These are phyloP conservation scores for Bergia sp. DNA, from an alignment of 92 coral and sea anemone species.

Conservation along the genomic window DNA sequence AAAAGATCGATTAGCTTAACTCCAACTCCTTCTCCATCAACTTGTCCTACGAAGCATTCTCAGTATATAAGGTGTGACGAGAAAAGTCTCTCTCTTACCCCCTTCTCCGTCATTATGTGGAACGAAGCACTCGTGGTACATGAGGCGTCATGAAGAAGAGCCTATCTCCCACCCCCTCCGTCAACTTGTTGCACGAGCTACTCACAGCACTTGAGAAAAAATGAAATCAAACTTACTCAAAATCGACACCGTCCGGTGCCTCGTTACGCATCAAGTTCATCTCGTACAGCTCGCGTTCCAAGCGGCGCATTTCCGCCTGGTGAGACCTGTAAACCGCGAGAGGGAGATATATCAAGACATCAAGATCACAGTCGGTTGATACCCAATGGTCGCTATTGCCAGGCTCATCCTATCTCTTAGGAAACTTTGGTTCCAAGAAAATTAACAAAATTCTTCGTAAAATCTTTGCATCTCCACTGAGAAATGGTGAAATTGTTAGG, in stretches of 20 bases:
- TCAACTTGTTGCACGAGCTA: background rate
- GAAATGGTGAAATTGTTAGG: too few relatives aligned
- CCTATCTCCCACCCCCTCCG: background rate
- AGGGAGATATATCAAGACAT: background rate
- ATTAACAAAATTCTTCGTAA: too few relatives aligned
- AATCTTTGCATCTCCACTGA: too few relatives aligned
- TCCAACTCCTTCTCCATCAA: background rate
- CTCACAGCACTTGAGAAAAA: background rate
- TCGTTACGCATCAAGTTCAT: slow-evolving; percentile 76
- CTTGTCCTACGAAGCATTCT: background rate
- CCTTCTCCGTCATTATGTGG: slow-evolving; percentile 8
- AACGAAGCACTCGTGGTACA: background rate
- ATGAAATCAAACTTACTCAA: slow-evolving; percentile 34
- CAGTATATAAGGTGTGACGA: background rate
- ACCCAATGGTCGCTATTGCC: background rate
- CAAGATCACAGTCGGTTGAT: background rate
- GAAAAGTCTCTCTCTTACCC: background rate
- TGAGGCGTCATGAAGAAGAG: background rate
- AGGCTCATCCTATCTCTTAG: background rate
- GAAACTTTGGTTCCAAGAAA: background rate
- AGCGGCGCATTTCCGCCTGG: slow-evolving; percentile 79
- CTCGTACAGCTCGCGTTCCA: slow-evolving; percentile 83
- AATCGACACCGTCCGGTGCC: slow-evolving; percentile 69
- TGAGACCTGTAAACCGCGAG: slow-evolving; percentile 55
- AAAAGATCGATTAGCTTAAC: background rate